A percentile compares a stretch with the other conserved stretches of the same genome.
Conservation (phyloP, 1,140 invertebrate genomes). For the Chironomus tepperi region DNA sequence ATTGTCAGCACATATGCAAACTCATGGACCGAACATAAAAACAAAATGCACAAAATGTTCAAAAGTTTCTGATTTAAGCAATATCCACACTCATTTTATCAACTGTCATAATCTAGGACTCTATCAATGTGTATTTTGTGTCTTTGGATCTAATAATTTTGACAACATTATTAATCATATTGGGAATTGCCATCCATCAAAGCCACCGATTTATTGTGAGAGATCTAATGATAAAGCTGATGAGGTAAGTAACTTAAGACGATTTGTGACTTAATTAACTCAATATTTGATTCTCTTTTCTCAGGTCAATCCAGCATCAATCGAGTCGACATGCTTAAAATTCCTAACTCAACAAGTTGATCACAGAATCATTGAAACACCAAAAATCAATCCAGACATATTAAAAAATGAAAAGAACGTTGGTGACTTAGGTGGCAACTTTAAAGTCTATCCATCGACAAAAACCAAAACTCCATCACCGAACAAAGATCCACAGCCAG, state of each 20-base stretch:
- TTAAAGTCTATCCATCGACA: neutral
- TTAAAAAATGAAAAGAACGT: neutral
- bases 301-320: neutral
- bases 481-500: no score
- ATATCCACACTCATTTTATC: neutral
- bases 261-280: no score
- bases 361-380: neutral
- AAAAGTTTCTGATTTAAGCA: neutral
- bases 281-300: no score
- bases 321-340: neutral
- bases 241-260: neutral
- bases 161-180: neutral
- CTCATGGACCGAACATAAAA: neutral
- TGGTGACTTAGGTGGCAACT: neutral
- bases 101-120: neutral
- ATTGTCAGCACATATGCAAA: neutral
- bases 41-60: neutral
- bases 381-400: neutral
- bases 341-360: neutral
- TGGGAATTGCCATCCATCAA: neutral
- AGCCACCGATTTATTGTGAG: neutral
- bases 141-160: neutral
- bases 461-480: no score
- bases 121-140: conserved; percentile 1
- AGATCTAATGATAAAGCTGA: neutral